Evolutionary conservation across 2,888 invertebrate genomes (phyloP), one percentile per base, ranked within the genome.

Genomic region (Philereme transversata): DNA sequence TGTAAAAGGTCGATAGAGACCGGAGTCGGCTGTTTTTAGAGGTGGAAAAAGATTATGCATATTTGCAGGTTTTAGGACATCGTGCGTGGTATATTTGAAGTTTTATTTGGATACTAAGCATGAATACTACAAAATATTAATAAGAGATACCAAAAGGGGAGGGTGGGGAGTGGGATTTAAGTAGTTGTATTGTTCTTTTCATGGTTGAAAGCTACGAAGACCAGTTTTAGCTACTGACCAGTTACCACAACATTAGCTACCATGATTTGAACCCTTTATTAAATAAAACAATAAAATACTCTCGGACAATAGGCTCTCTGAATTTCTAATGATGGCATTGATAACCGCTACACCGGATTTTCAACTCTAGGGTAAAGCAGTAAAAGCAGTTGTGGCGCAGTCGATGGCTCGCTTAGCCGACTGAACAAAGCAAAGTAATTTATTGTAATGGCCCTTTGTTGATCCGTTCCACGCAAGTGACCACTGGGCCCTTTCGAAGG

Each of bases 361-460:
- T 55, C 33, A 57, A 54, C 68, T 64, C 62, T 63, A 65, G 35
- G 40, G 6, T 5, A 5, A 33, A 3, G 44, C 3, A 4, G 48
- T 60, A 64, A 40, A 35, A 55, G 47, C 10, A 34, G 8, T 47
- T 60, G 44, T 63, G 33, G 46, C 6, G 8, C 35, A 54, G 5
- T 22, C 34, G 4, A 11, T 33, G 38, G 11, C 41, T 36, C 56
- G 68, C 64, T 64, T 66, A 65, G 58, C 64, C 56, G 57, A 53
- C 57, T 63, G 62, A 63, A 67, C 67, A 69, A 67, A 64, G 64
- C 57, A 57, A 59, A 50, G 78, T 79, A 79, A 78, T 78, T 76
- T 75, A 75, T 74, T 76, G 69, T 71, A 76, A 75, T 77, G 70
- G 71, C 68, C 71, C 70, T 76, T 75, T 73, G 76, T 73, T 68